These are phyloP conservation scores for Scelioninae gen. 2 DNA, from an alignment of 2,888 invertebrate genomes.

Conservation along the genomic window DNA sequence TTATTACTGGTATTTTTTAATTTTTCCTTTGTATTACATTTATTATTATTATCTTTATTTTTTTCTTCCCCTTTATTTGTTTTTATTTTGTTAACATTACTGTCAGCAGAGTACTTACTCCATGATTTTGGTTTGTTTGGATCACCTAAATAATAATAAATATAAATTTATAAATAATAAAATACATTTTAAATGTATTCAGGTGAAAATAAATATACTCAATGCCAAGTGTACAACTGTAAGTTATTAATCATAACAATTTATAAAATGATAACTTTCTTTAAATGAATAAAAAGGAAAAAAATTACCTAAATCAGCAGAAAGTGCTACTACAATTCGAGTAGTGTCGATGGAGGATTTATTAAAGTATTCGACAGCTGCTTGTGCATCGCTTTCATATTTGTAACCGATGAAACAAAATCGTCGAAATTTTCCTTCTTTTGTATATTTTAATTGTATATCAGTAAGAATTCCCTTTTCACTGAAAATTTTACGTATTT, in stretches of 20 bases:
- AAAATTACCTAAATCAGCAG: slow-evolving; percentile 80
- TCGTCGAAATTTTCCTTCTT: slow-evolving; percentile 92
- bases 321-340: slow-evolving; percentile 86
- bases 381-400: slow-evolving; percentile 85
- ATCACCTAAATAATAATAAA: slow-evolving; percentile 74
- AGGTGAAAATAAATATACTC: too few species aligned
- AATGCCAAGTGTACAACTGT: too few species aligned
- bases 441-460: slow-evolving; percentile 93
- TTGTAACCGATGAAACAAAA: slow-evolving; percentile 96
- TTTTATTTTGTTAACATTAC: slow-evolving; percentile 82
- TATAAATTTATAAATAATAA: slow-evolving; percentile 8
- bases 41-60: slow-evolving; percentile 63
- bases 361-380: slow-evolving; percentile 87
- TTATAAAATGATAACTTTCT: too few species aligned
- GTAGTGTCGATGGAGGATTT: slow-evolving; percentile 90
- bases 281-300: background rate
- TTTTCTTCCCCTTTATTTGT: slow-evolving; percentile 61
- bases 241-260: too few species aligned
- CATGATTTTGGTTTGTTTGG: slow-evolving; percentile 90
- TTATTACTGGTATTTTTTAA: slow-evolving; percentile 65
- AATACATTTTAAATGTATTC: slow-evolving; percentile 17
- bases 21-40: slow-evolving; percentile 74
- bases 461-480: slow-evolving; percentile 93
- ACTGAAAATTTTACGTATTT: slow-evolving; percentile 85
- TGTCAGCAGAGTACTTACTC: slow-evolving; percentile 93